Conservation (phyloP, 92 coral and sea anemone genomes). For the Porites lobata region DNA sequence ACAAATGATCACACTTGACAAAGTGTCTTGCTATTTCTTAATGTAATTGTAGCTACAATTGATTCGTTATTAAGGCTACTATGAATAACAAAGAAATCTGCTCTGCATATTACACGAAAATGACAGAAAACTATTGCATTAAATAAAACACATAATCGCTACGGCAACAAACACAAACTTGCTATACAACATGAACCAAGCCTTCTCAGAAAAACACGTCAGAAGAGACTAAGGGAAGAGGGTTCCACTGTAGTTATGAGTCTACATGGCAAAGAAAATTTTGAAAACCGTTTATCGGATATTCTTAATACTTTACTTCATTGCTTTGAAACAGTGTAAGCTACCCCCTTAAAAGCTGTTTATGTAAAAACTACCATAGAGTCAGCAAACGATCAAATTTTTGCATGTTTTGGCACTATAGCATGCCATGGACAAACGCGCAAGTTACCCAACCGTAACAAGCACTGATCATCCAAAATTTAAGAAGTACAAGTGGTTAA, state of each 20-base stretch:
- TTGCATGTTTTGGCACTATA: neutral
- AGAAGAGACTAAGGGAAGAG: neutral
- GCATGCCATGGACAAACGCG: neutral
- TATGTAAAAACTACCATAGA: too few species aligned
- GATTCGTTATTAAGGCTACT: neutral
- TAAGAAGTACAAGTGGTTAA: constrained; percentile 85
- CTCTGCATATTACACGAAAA: constrained; percentile 1
- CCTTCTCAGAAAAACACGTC: neutral
- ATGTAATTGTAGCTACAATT: constrained; percentile 17
- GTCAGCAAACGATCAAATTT: too few species aligned
- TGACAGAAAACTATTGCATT: constrained; percentile 1
- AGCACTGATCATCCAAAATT: neutral
- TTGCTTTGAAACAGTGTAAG: too few species aligned
- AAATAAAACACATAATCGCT: neutral
- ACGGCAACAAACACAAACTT: constrained; percentile 8
- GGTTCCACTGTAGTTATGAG: too few species aligned
- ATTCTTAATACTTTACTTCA: too few species aligned
- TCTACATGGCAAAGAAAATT: too few species aligned
- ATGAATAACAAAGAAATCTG: constrained; percentile 1
- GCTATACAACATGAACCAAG: constrained; percentile 12
- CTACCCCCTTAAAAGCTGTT: too few species aligned
- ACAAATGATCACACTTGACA: neutral
- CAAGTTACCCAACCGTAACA: neutral
- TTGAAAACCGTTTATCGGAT: too few species aligned
- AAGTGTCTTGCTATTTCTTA: neutral